A percentile compares a stretch with the other conserved stretches of the same genome.
phyloP scores from a whole-genome alignment of 2,113 vertebrate species.

The Apodemus sylvaticus region DNA sequence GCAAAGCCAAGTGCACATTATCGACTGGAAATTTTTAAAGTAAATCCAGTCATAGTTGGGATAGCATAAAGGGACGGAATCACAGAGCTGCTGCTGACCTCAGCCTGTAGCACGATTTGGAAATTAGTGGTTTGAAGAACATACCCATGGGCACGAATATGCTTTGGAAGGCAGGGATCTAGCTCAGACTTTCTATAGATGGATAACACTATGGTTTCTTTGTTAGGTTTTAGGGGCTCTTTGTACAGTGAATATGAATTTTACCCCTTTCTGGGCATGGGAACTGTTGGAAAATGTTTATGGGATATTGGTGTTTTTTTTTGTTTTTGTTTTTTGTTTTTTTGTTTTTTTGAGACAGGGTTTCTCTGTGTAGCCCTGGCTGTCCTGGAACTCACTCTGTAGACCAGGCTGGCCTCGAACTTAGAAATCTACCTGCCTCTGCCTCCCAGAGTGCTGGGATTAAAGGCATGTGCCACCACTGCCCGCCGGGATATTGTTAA shows the following conservation, averaged over 20 bases:
- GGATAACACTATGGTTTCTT: background rate
- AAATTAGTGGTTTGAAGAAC: background rate
- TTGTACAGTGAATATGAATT: background rate
- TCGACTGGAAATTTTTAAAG: background rate
- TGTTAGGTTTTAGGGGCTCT: background rate
- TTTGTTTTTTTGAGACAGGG: no score
- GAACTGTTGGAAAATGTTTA: background rate
- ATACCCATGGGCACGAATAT: background rate
- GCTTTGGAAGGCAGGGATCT: no score
- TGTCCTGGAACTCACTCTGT: no score
- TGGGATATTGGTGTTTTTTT: no score
- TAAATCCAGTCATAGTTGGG: background rate
- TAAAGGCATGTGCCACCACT: no score
- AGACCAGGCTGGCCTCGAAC: no score
- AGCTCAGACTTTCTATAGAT: no score
- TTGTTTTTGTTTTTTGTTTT: no score
- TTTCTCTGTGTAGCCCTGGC: no score
- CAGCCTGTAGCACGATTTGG: fast-evolving
- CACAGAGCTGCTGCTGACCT: background rate
- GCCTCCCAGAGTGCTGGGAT: no score
- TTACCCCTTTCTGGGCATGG: background rate
- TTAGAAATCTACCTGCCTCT: no score
- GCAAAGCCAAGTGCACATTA: background rate
- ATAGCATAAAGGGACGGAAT: background rate
- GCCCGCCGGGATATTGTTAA: no score